Conservation (phyloP, 2,888 invertebrate species). For the Nephrotoma flavescens region DNA sequence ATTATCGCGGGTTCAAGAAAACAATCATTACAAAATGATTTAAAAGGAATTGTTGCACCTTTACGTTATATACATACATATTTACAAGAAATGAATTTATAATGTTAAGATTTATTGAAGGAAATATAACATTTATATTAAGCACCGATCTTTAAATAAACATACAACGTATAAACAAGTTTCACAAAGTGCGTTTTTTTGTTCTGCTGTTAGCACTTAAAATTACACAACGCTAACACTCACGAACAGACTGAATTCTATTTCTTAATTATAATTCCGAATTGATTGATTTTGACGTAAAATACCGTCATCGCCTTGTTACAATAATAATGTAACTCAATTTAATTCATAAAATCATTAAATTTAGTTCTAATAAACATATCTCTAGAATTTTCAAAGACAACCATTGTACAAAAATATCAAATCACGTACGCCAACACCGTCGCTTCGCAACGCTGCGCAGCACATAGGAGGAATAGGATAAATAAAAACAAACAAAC, state of each 20-base stretch:
- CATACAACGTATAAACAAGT: too few species aligned
- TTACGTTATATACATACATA: background rate
- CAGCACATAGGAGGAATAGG: background rate
- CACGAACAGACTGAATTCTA: background rate
- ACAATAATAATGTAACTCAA: background rate
- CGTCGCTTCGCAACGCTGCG: too few species aligned
- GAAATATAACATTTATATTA: too few species aligned
- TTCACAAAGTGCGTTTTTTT: background rate
- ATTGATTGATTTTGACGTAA: background rate
- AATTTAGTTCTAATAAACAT: background rate
- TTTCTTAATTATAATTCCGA: background rate
- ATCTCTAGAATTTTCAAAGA: background rate
- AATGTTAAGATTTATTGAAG: too few species aligned
- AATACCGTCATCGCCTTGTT: background rate
- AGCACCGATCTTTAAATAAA: too few species aligned
- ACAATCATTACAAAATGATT: constrained; percentile 82
- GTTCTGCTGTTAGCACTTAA: background rate
- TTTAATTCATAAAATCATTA: background rate
- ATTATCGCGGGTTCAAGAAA: constrained; percentile 68
- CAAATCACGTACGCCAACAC: background rate
- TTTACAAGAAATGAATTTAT: too few species aligned
- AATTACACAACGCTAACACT: background rate
- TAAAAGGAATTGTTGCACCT: constrained; percentile 31
- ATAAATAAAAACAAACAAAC: background rate
- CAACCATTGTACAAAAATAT: background rate